Conservation (phyloP, 2,113 vertebrate species). For the Oophaga pumilio region DNA sequence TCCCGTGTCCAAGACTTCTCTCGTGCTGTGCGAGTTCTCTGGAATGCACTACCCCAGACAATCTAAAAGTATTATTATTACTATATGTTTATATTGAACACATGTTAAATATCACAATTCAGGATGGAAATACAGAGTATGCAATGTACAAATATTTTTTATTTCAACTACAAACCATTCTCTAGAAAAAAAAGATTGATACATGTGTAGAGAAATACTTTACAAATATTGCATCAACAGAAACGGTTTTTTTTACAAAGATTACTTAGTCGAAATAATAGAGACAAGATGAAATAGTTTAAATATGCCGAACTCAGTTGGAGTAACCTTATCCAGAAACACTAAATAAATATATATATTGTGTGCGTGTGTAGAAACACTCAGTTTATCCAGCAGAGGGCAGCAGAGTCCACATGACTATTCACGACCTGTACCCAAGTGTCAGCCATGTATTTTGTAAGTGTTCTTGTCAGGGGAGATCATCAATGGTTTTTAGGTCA, state of each 20-base stretch:
- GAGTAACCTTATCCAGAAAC: not conserved
- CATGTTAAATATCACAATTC: not conserved
- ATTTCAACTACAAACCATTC: slow-evolving; percentile 8
- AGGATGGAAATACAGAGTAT: not conserved
- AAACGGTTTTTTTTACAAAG: slow-evolving; percentile 14
- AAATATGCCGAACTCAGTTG: not conserved
- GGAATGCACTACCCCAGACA: no score
- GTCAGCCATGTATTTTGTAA: not conserved
- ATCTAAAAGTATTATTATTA: no score
- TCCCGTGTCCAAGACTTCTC: no score
- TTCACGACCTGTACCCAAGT: not conserved
- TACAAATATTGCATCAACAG: slow-evolving; percentile 10
- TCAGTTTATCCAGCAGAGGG: slow-evolving; percentile 26
- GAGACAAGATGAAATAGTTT: not conserved
- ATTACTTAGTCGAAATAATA: not conserved
- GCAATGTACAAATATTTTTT: not conserved
- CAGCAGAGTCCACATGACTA: not conserved
- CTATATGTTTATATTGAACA: no score
- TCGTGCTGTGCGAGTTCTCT: no score
- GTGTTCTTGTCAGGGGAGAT: not conserved
- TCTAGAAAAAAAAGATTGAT: not conserved
- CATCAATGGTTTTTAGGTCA: slow-evolving; percentile 1
- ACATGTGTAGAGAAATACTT: not conserved
- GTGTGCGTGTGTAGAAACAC: not conserved
- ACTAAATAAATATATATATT: not conserved